Evolutionary conservation across 2,113 vertebrate genomes (phyloP).

Genomic region (Bos javanicus): DNA sequence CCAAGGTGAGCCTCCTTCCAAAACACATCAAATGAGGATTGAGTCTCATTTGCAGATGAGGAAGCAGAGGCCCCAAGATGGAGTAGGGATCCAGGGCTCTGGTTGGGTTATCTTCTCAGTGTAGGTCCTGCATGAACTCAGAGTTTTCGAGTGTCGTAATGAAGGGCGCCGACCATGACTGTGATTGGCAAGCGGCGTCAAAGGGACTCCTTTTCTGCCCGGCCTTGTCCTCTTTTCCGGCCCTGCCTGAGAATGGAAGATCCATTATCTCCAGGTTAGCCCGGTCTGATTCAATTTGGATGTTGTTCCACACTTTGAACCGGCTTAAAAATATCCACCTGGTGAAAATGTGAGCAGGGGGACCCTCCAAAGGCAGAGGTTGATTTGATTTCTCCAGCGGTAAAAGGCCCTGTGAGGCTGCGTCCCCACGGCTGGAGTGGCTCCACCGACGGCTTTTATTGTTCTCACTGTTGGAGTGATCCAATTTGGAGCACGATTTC

Average conservation of each 20-base stretch:
- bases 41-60: not conserved
- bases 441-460: not conserved
- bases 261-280: accelerated
- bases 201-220: accelerated
- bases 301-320: not conserved
- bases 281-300: not conserved
- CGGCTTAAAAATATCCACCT: accelerated
- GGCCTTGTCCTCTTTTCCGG: not conserved
- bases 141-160: accelerated
- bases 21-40: not conserved
- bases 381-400: accelerated
- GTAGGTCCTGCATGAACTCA: accelerated
- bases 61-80: not conserved
- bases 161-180: accelerated
- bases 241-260: accelerated
- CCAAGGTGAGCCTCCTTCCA: not conserved
- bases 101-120: accelerated
- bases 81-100: not conserved
- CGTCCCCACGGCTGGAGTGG: accelerated
- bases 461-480: not conserved
- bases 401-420: not conserved
- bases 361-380: accelerated
- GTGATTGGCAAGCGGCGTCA: accelerated
- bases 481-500: not conserved
- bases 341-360: accelerated